phyloP scores from a whole-genome alignment of 2,797 vertebrate genomes.

The Danionella dracula region DNA sequence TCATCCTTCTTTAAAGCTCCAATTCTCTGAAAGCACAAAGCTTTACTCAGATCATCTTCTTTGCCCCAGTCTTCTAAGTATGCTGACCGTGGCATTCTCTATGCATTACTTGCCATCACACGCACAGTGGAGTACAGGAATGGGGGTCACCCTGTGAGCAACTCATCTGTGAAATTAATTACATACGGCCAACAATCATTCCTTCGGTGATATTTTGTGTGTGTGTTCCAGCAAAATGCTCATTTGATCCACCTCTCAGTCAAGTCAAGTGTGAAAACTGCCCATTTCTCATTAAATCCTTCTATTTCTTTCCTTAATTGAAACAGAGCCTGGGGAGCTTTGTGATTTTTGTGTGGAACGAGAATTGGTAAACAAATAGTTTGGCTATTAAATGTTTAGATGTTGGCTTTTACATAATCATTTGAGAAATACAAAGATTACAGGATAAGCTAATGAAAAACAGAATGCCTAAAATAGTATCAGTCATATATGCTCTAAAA shows the following conservation, averaged over 20 bases:
- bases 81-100: too few species aligned
- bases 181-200: background rate
- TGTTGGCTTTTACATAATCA: background rate
- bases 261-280: slow-evolving; percentile 38
- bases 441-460: too few species aligned
- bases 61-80: background rate
- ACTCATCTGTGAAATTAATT: slow-evolving; percentile 48
- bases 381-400: too few species aligned
- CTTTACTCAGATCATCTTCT: background rate
- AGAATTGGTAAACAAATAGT: background rate
- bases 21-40: too few species aligned
- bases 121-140: background rate
- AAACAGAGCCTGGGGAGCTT: background rate
- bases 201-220: slow-evolving; percentile 5
- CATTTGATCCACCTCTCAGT: slow-evolving; percentile 29
- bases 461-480: too few species aligned
- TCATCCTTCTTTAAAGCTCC: too few species aligned
- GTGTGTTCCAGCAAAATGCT: background rate
- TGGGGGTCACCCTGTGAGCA: slow-evolving; percentile 11
- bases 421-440: background rate
- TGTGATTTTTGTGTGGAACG: background rate
- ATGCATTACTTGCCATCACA: background rate
- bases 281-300: slow-evolving; percentile 37
- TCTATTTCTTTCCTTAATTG: slow-evolving; percentile 17
- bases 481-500: too few species aligned